A percentile compares a stretch with the other conserved stretches of the same genome.
These are phyloP conservation scores for Rhopalosiphum padi DNA, from an alignment of 1,140 invertebrate genomes.

Conservation along the genomic window DNA sequence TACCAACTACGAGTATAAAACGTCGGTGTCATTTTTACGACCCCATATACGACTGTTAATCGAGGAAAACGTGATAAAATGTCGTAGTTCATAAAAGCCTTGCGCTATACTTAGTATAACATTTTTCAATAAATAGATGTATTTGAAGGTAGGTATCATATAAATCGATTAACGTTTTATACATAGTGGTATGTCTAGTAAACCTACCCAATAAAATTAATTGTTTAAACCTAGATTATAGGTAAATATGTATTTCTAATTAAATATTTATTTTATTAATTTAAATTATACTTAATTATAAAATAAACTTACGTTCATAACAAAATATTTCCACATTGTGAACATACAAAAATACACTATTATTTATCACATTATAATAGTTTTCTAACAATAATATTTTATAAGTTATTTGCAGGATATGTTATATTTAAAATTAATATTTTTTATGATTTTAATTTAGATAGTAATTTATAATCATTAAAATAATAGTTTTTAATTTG, in stretches of 20 bases:
- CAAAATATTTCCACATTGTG: not conserved
- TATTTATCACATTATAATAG: not conserved
- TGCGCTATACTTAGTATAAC: not conserved
- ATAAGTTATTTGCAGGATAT: not conserved
- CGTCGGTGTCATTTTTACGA: not conserved
- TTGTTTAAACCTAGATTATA: not conserved
- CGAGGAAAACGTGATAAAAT: constrained; percentile 1
- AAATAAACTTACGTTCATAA: not conserved
- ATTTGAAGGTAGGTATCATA: too few relatives aligned
- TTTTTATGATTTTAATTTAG: not conserved
- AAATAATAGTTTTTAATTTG: not conserved
- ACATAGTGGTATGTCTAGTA: not conserved
- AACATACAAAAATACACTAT: not conserved
- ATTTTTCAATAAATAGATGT: not conserved
- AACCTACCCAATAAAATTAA: not conserved
- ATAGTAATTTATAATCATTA: not conserved
- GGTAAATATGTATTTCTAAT: not conserved
- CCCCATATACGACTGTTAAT: not conserved
- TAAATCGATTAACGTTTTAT: not conserved
- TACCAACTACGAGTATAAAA: not conserved
- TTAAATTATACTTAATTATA: not conserved
- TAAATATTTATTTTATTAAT: not conserved
- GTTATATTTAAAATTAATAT: not conserved
- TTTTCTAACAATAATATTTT: not conserved
- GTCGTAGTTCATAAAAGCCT: not conserved